Conservation (phyloP, 2,888 invertebrate species). For the Rhagonycha fulva region DNA sequence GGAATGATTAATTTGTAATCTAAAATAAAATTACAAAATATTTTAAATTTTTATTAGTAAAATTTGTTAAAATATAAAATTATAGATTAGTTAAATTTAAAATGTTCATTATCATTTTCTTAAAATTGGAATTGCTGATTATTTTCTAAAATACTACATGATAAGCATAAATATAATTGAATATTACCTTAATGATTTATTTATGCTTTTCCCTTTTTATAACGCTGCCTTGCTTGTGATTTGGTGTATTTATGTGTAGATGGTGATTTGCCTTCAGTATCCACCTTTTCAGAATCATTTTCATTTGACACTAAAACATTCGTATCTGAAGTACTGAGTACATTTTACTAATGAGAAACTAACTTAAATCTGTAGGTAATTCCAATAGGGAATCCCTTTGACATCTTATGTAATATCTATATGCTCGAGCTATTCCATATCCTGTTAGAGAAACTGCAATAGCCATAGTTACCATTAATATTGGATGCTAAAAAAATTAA, state of each 20-base stretch:
- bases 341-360: conserved; percentile 27
- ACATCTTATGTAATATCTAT: conserved; percentile 59
- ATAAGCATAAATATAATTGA: background rate
- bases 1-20: background rate
- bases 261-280: conserved; percentile 51
- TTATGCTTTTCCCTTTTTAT: conserved; percentile 73
- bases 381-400: conserved; percentile 60
- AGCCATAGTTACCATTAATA: conserved; percentile 72
- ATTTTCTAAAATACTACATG: background rate
- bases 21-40: background rate
- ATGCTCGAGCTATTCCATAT: conserved; percentile 66
- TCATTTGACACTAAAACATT: conserved; percentile 7
- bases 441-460: conserved; percentile 70
- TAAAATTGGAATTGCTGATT: background rate
- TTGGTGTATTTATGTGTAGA: conserved; percentile 63
- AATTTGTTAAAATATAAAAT: background rate
- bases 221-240: conserved; percentile 75
- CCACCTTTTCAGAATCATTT: conserved; percentile 34
- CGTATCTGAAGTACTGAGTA: background rate
- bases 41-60: background rate
- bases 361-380: conserved; percentile 58
- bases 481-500: conserved; percentile 63
- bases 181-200: conserved; percentile 28
- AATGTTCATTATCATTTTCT: background rate
- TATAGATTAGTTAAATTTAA: background rate